phyloP scores from a whole-genome alignment of 1,140 invertebrate genomes.

The Drosophila yakuba region DNA sequence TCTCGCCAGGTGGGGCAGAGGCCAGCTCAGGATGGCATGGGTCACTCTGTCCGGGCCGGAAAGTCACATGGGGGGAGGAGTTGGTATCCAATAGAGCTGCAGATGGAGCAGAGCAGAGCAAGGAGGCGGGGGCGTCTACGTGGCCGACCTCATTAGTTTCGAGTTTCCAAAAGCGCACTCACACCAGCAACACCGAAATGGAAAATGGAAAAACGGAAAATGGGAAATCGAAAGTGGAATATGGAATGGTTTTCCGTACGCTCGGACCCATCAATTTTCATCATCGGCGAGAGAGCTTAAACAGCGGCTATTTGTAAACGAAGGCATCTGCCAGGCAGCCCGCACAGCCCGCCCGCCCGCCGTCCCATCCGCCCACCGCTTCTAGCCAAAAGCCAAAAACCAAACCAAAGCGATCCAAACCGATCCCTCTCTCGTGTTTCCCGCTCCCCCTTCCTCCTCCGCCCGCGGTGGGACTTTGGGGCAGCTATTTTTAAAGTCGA shows the following conservation, averaged over 20 bases:
- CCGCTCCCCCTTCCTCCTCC: background rate
- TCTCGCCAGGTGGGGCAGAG: background rate
- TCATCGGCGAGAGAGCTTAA: constrained; percentile 57
- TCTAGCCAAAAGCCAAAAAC: constrained; percentile 28
- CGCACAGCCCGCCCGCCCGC: constrained; percentile 1
- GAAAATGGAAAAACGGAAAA: constrained; percentile 30
- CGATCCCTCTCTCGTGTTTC: constrained; percentile 33
- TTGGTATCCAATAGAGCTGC: too few relatives aligned
- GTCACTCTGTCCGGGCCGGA: too few relatives aligned
- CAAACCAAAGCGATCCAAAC: constrained; percentile 43
- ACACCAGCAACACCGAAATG: constrained; percentile 13
- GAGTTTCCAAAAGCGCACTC: constrained; percentile 60
- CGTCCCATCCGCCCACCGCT: constrained; percentile 21
- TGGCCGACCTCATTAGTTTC: constrained; percentile 71
- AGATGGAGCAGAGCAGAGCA: background rate
- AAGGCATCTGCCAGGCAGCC: constrained; percentile 9
- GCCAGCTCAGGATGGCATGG: constrained; percentile 1
- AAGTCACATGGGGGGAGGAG: background rate
- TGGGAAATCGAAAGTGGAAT: constrained; percentile 32
- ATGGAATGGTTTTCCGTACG: constrained; percentile 29
- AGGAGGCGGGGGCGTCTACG: constrained; percentile 11
- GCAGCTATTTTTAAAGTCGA: constrained; percentile 79
- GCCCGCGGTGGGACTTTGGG: constrained; percentile 36
- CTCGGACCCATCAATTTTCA: constrained; percentile 49
- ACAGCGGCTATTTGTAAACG: constrained; percentile 56